phyloP scores from a whole-genome alignment of 92 coral and sea anemone species.

The Porites divaricata region DNA sequence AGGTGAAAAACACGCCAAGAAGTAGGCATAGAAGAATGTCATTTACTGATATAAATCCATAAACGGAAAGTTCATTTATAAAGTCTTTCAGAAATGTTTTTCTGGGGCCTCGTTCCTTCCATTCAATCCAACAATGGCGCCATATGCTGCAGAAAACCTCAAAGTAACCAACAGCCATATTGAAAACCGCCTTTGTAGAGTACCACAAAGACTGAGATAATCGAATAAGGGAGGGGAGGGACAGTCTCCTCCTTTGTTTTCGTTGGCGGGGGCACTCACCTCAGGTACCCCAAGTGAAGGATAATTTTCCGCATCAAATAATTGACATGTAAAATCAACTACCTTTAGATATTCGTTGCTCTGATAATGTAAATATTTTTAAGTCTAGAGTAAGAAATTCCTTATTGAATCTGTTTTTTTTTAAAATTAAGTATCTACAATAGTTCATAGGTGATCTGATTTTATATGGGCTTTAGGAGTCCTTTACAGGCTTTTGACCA shows the following conservation, averaged over 20 bases:
- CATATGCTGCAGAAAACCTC: slow-evolving; percentile 76
- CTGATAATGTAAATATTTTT: no score
- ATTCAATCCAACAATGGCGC: slow-evolving; percentile 67
- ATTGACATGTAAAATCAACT: no score
- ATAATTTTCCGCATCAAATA: no score
- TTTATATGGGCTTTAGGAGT: no score
- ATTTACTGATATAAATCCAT: slow-evolving; percentile 67
- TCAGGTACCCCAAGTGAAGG: background rate
- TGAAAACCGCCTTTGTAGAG: slow-evolving; percentile 15
- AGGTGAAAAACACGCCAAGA: slow-evolving; percentile 82
- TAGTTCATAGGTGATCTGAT: no score
- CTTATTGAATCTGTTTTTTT: no score
- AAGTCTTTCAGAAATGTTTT: slow-evolving; percentile 77
- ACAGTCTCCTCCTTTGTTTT: background rate
- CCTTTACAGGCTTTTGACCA: no score
- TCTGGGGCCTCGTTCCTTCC: slow-evolving; percentile 74
- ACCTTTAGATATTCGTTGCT: no score
- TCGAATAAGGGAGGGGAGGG: slow-evolving; percentile 10
- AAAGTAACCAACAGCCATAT: slow-evolving; percentile 77
- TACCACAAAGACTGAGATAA: background rate
- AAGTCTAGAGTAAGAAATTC: no score
- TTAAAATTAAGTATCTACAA: no score
- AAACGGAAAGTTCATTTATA: slow-evolving; percentile 54
- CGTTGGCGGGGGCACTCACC: background rate
- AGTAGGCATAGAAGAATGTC: slow-evolving; percentile 61